Base-by-base conservation (phyloP, 2,888 invertebrate genomes). In the Falcaria lacertinaria region DNA sequence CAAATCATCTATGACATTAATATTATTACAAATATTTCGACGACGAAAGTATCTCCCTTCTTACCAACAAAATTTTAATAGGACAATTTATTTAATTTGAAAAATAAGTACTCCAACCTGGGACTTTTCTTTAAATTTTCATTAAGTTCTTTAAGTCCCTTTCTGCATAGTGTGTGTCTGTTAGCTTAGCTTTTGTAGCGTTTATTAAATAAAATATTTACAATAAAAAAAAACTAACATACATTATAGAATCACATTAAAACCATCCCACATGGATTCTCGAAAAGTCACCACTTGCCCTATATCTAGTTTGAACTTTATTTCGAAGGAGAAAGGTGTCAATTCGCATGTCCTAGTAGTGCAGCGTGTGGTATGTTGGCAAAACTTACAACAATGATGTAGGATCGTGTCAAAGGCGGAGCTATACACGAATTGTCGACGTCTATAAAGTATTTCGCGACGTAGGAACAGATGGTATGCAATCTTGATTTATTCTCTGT, bases 371-470 rank as follows among this genome's bases (percentile, higher is more conserved):
- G 45, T 38, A 15, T 36, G 40, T 47, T 45, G 50, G 54, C 45
- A 52, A 61, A 61, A 63, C 54, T 64, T 61, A 70, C 70, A 69
- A 68, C 66, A 71, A 76, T 78, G 77, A 77, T 76, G 68, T 64
- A 78, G 67, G 62, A 59, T 58, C 61, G 47, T 77, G 74, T 74
- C 69, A 53, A 47, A 62, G 75, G 75, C 70, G 74, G 69, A 57
- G 57, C 62, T 64, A 51, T 62, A 75, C 76, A 76, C 70, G 72
- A 60, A 56, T 43, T 36, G 47, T 42, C 42, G 40, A 42, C 50
- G 19, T 45, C 43, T 39, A 41, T 28, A 35, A 42, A 22, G 19
- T 37, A 33, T 42, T 32, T 37, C 33, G 17, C 36, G 32, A 37
- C 32, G 13, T 15, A 15, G 13, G 11, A 28, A 33, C 13, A 36